A percentile compares a stretch with the other conserved stretches of the same genome.
Conservation (phyloP, 2,797 vertebrate species). For the Cheracebus regulus region DNA sequence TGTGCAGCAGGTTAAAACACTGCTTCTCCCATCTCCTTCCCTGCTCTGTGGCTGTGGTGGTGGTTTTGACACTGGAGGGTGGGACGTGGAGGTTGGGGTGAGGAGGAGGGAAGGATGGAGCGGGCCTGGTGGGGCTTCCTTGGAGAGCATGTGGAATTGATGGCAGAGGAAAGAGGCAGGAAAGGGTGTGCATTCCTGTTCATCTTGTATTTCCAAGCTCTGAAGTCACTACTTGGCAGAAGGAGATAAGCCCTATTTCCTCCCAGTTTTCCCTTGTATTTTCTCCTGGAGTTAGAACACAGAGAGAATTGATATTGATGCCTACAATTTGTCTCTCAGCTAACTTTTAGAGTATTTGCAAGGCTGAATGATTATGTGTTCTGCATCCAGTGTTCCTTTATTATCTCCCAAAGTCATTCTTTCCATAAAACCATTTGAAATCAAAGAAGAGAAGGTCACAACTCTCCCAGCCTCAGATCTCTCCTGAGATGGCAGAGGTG, state of each 20-base stretch:
- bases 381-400: background rate
- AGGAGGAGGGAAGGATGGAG: background rate
- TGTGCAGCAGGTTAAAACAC: background rate
- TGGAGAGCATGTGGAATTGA: background rate
- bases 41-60: background rate
- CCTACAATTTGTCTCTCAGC: background rate
- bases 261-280: background rate
- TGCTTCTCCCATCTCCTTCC: background rate
- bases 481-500: background rate
- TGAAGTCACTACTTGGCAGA: background rate
- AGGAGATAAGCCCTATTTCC: background rate
- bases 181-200: background rate
- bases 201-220: background rate
- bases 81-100: background rate
- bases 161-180: background rate
- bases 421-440: background rate
- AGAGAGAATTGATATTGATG: background rate
- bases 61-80: background rate
- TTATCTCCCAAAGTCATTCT: background rate
- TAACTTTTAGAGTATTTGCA: slow-evolving; percentile 38
- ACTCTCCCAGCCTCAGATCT: background rate
- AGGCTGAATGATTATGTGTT: background rate
- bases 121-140: background rate
- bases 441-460: background rate
- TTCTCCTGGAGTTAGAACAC: background rate